These are phyloP conservation scores for Hyphantria cunea DNA, from an alignment of 1,140 invertebrate genomes.

Conservation along the genomic window DNA sequence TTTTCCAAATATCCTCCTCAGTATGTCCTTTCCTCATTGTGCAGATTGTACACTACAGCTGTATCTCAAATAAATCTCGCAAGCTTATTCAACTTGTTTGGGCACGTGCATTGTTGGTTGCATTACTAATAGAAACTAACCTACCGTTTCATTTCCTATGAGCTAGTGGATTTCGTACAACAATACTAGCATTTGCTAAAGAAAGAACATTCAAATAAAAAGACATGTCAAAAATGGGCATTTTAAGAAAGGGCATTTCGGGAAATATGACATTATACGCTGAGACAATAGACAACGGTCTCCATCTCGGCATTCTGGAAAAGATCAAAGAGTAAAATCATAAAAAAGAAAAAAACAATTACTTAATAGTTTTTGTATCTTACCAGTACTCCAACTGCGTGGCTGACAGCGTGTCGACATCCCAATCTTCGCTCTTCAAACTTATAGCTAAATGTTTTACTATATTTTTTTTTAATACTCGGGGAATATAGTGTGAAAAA, in stretches of 20 bases:
- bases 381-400: constrained; percentile 45
- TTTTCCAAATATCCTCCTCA: too few species aligned
- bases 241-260: too few species aligned
- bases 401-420: constrained; percentile 33
- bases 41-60: too few species aligned
- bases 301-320: constrained; percentile 49
- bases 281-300: constrained; percentile 23
- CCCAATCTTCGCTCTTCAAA: constrained; percentile 37
- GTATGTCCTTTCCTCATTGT: too few species aligned
- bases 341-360: constrained; percentile 44
- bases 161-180: neutral
- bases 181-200: too few species aligned
- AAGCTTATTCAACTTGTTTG: too few species aligned
- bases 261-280: constrained; percentile 12
- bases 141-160: too few species aligned
- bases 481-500: constrained; percentile 19
- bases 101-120: too few species aligned
- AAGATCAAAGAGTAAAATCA: constrained; percentile 73
- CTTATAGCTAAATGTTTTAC: constrained; percentile 34
- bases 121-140: too few species aligned
- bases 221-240: constrained; percentile 7
- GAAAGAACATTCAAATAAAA: constrained; percentile 6
- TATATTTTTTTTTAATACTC: constrained; percentile 3
- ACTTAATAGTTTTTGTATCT: constrained; percentile 48
- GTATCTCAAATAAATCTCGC: too few species aligned